phyloP scores from a whole-genome alignment of 2,888 invertebrate species.

The Napeogenes inachia region DNA sequence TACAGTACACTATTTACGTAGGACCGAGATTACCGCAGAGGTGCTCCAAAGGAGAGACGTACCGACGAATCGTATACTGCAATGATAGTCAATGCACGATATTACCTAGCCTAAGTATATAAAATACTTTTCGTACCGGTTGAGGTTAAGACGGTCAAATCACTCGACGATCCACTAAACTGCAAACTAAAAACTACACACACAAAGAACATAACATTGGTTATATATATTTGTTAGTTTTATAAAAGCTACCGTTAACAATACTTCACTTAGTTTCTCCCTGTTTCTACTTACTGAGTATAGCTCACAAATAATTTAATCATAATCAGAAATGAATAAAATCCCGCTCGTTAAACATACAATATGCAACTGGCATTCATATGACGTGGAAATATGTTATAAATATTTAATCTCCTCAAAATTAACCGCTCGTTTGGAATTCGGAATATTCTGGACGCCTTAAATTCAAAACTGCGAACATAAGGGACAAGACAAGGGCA shows the following conservation, averaged over 20 bases:
- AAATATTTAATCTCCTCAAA: too few relatives aligned
- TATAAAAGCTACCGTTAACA: too few relatives aligned
- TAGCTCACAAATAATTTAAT: too few relatives aligned
- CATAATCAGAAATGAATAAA: too few relatives aligned
- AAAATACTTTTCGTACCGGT: neutral
- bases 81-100: slow-evolving; percentile 2
- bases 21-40: neutral
- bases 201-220: neutral
- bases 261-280: too few relatives aligned
- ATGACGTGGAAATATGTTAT: too few relatives aligned
- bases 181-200: neutral
- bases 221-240: neutral
- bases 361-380: too few relatives aligned
- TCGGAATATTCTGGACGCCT: too few relatives aligned
- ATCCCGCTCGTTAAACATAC: too few relatives aligned
- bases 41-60: neutral
- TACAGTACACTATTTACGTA: neutral
- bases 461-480: neutral
- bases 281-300: too few relatives aligned
- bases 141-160: neutral
- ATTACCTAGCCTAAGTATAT: slow-evolving; percentile 2
- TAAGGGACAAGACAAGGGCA: neutral
- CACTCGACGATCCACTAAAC: neutral
- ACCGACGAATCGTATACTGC: neutral
- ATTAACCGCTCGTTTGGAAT: too few relatives aligned